These are phyloP conservation scores for Zaprionus kolodkinae DNA, from an alignment of 1,140 invertebrate species.

Conservation along the genomic window DNA sequence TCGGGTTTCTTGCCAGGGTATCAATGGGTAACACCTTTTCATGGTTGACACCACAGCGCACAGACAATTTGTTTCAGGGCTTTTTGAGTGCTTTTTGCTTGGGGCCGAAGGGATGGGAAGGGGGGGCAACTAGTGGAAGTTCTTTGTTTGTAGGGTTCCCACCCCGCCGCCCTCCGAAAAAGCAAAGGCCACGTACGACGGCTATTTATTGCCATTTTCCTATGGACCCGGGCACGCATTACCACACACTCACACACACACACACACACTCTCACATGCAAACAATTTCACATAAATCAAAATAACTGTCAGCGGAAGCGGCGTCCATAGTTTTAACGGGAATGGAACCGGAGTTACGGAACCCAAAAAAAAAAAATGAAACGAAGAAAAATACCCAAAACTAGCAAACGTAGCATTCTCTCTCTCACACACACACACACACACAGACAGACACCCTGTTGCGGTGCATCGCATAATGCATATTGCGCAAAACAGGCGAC, in stretches of 20 bases:
- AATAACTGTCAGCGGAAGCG: conserved; percentile 81
- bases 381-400: conserved; percentile 31
- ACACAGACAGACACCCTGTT: conserved; percentile 42
- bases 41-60: conserved; percentile 16
- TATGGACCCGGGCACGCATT: conserved; percentile 50
- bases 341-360: conserved; percentile 29
- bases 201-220: conserved; percentile 73
- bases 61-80: conserved; percentile 66
- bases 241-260: conserved; percentile 14
- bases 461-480: conserved; percentile 59
- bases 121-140: conserved; percentile 57
- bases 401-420: conserved; percentile 51
- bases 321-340: conserved; percentile 74
- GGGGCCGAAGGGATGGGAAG: background rate
- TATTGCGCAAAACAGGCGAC: conserved; percentile 3
- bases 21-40: conserved; percentile 63
- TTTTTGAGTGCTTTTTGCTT: conserved; percentile 70
- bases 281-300: conserved; percentile 76
- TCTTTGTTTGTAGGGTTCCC: conserved; percentile 56
- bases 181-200: conserved; percentile 19
- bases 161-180: background rate
- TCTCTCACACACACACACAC: conserved; percentile 14
- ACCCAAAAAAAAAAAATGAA: background rate
- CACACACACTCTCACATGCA: conserved; percentile 22
- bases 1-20: conserved; percentile 24